Conservation (phyloP, 2,113 vertebrate species). For the Siniperca chuatsi region DNA sequence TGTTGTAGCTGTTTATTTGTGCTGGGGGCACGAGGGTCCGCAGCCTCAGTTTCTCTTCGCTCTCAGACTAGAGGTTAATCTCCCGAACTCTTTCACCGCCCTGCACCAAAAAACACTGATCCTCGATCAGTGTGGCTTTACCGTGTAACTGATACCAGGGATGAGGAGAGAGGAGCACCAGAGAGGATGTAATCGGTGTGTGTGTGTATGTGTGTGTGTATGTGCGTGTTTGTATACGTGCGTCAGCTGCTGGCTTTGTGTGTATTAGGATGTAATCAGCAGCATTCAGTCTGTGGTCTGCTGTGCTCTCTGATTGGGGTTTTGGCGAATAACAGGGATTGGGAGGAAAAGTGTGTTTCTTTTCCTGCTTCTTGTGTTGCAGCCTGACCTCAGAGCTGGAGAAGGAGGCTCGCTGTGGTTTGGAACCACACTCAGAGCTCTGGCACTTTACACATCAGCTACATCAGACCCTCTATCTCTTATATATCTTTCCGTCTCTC, state of each 20-base stretch:
- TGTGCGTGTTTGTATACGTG: slow-evolving; percentile 48
- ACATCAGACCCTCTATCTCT: slow-evolving; percentile 41
- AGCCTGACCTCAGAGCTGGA: slow-evolving; percentile 50
- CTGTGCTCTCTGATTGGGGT: slow-evolving; percentile 77
- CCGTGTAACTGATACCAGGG: slow-evolving; percentile 75
- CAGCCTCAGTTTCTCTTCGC: slow-evolving; percentile 29
- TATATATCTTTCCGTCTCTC: slow-evolving; percentile 20
- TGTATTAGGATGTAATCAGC: slow-evolving; percentile 82
- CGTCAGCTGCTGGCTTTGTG: slow-evolving; percentile 70
- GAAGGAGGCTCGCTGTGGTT: slow-evolving; percentile 62
- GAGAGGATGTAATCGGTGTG: slow-evolving; percentile 78
- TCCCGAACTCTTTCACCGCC: slow-evolving; percentile 54
- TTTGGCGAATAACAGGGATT: slow-evolving; percentile 68
- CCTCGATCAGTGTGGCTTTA: slow-evolving; percentile 72
- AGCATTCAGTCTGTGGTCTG: slow-evolving; percentile 76
- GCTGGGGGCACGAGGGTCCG: slow-evolving; percentile 50
- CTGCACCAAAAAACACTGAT: slow-evolving; percentile 71
- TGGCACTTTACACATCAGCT: slow-evolving; percentile 64
- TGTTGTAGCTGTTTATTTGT: slow-evolving; percentile 81
- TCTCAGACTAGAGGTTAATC: slow-evolving; percentile 72
- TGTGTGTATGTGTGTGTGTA: slow-evolving; percentile 40
- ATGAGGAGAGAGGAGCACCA: slow-evolving; percentile 68
- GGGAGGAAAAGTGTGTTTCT: slow-evolving; percentile 56
- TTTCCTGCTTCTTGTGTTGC: slow-evolving; percentile 68
- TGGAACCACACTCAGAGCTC: slow-evolving; percentile 43